phyloP scores from a whole-genome alignment of 2,113 vertebrate species.

The Propithecus coquereli region DNA sequence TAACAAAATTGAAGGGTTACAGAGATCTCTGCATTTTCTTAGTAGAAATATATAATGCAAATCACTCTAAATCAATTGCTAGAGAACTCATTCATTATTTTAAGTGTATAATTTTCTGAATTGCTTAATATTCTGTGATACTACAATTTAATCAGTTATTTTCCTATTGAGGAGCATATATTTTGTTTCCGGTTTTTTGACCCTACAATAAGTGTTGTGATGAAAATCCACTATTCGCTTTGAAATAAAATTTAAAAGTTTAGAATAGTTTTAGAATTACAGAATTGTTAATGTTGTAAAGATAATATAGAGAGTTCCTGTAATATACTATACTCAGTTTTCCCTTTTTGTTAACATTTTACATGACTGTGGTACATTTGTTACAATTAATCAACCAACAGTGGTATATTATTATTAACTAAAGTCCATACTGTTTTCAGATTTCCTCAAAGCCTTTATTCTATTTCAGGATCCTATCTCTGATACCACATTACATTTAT shows the following conservation, averaged over 20 bases:
- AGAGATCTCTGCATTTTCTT: conserved; percentile 5
- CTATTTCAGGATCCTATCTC: neutral
- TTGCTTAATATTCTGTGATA: neutral
- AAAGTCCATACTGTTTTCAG: neutral
- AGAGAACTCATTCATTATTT: neutral
- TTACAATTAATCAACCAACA: neutral
- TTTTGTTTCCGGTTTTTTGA: neutral
- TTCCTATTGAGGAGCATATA: neutral
- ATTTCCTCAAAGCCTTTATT: neutral
- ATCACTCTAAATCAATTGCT: neutral
- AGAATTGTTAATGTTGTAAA: neutral
- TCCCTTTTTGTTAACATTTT: neutral
- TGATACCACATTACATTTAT: neutral
- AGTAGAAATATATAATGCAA: neutral
- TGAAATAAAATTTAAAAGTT: neutral
- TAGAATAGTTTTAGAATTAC: neutral
- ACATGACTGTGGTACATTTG: neutral
- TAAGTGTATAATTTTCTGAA: neutral
- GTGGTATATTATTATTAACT: neutral
- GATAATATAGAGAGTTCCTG: neutral
- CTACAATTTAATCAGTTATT: neutral
- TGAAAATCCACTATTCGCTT: neutral
- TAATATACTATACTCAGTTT: neutral
- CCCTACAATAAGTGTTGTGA: neutral
- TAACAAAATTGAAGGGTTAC: neutral